These are phyloP conservation scores for Phaenicophaeus curvirostris DNA, from an alignment of 2,797 vertebrate genomes.

Conservation along the genomic window DNA sequence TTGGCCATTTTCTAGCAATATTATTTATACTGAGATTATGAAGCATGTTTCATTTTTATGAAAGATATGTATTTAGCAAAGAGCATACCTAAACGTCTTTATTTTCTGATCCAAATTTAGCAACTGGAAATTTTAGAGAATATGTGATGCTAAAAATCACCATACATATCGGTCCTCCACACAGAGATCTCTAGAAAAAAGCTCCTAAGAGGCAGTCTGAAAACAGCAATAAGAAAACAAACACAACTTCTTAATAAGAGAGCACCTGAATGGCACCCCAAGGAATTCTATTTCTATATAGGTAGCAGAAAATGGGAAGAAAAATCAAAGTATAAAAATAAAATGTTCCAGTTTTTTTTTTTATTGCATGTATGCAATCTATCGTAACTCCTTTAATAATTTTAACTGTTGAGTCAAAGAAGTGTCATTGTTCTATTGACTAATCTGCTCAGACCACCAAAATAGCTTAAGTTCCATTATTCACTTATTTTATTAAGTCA, in stretches of 20 bases:
- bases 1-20: not conserved
- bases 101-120: not conserved
- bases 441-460: not conserved
- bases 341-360: not conserved
- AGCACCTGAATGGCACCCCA: not conserved
- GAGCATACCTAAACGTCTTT: not conserved
- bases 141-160: not conserved
- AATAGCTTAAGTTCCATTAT: not conserved
- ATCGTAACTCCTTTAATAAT: not conserved
- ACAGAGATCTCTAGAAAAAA: not conserved
- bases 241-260: not conserved
- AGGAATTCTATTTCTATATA: not conserved
- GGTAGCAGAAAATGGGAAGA: not conserved
- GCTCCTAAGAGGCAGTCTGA: not conserved
- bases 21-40: not conserved
- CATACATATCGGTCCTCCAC: not conserved
- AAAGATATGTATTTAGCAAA: not conserved
- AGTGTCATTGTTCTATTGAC: not conserved
- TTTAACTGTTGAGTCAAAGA: conserved; percentile 1
- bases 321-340: not conserved
- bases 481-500: not conserved
- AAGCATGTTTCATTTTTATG: not conserved
- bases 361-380: not conserved
- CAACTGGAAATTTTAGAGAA: not conserved
- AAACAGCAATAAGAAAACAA: not conserved